A percentile compares a stretch with the other conserved stretches of the same genome.
phyloP scores from a whole-genome alignment of 2,797 vertebrate species.

The Galago senegalensis region DNA sequence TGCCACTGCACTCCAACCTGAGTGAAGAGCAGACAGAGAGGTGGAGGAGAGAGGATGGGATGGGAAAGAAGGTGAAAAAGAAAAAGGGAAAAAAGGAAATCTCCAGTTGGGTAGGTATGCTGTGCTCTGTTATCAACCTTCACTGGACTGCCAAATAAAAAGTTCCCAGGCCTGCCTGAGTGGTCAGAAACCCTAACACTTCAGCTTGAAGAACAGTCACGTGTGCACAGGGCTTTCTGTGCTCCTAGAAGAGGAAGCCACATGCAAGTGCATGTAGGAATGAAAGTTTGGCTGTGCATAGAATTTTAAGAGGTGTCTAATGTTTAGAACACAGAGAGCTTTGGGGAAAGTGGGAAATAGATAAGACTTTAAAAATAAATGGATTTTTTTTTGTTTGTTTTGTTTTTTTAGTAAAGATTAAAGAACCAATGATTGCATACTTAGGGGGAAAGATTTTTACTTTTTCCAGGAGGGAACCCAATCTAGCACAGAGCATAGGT shows the following conservation, averaged over 20 bases:
- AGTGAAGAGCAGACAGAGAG: background rate
- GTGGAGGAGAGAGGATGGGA: too few species aligned
- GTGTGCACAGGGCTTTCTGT: background rate
- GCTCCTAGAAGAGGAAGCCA: background rate
- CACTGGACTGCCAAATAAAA: background rate
- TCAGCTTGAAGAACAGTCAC: background rate
- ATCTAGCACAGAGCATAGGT: background rate
- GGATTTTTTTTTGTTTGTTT: background rate
- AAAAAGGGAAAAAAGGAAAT: background rate
- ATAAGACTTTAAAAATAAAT: background rate
- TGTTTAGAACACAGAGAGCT: background rate
- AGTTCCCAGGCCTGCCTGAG: background rate
- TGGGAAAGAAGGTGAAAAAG: background rate
- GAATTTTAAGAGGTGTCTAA: background rate
- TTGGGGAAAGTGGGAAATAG: background rate
- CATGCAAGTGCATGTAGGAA: background rate
- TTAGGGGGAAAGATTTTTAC: constrained; percentile 16
- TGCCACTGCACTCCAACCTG: background rate
- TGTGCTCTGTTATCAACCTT: background rate
- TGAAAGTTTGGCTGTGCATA: background rate
- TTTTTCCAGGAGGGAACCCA: constrained; percentile 12
- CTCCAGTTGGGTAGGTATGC: background rate
- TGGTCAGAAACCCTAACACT: background rate
- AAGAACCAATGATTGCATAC: background rate
- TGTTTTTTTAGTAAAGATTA: constrained; percentile 52